These are phyloP conservation scores for Drosophila subobscura DNA, from an alignment of 1,140 invertebrate genomes.

Conservation along the genomic window DNA sequence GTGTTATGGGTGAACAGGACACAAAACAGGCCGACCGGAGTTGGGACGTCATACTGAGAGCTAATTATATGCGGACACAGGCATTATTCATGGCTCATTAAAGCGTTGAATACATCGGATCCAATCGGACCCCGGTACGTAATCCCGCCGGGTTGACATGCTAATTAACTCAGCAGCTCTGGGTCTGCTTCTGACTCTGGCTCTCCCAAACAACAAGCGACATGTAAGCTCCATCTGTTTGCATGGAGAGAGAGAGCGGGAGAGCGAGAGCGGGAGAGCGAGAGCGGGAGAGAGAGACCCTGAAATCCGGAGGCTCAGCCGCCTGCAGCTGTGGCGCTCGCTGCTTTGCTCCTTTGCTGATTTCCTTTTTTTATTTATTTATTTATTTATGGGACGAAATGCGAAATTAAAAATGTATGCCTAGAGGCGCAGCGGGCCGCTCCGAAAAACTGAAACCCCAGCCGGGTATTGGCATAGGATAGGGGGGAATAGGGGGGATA, in stretches of 20 bases:
- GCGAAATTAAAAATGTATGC: conserved; percentile 74
- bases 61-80: conserved; percentile 67
- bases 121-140: conserved; percentile 48
- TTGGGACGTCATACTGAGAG: conserved; percentile 42
- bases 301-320: not conserved
- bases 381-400: conserved; percentile 73
- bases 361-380: conserved; percentile 43
- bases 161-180: conserved; percentile 57
- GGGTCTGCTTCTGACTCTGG: too few species aligned
- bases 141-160: conserved; percentile 63
- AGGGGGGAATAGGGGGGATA: conserved; percentile 6
- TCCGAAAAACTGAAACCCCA: conserved; percentile 23
- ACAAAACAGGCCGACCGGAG: conserved; percentile 16
- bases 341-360: not conserved
- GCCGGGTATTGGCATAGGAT: too few species aligned
- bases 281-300: not conserved
- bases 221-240: conserved; percentile 23
- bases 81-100: conserved; percentile 71
- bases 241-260: not conserved
- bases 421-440: conserved; percentile 40
- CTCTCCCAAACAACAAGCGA: conserved; percentile 1
- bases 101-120: conserved; percentile 62
- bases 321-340: not conserved
- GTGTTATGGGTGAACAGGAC: conserved; percentile 26
- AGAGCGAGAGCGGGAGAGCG: not conserved